Evolutionary conservation across 2,113 vertebrate species (phyloP), one percentile per base, ranked within the genome.

Genomic region (Octodon degus): DNA sequence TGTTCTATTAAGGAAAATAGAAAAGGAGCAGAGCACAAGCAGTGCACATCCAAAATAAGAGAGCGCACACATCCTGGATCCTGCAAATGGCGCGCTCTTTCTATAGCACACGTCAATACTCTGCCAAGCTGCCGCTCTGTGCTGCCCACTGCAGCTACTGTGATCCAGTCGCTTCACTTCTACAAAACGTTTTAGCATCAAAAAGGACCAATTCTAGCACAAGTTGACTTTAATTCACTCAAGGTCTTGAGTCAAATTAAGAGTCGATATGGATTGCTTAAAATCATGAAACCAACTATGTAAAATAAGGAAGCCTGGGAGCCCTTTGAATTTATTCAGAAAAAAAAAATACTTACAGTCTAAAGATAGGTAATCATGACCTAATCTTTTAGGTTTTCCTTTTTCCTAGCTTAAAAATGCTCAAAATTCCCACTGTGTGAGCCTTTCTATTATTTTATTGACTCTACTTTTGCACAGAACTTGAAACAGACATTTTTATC

Each of bases 171-270:
- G 62, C 63, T 94, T 70, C 70, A 43, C 72, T 65, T 24, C 16
- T 40, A 17, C 79, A 91, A 65, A 68, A 87, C 50, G 17, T 37
- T 83, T 80, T 79, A 7, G 20, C 86, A 86, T 67, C 70, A 90
- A 85, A 95, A 94, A 88, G 47, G 37, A 86, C 76, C 14, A 50
- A 50, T 82, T 72, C 25, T 7, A 60, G 70, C 24, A 89, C 65
- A 40, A 25, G 90, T 55, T 60, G 37, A 62, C 17, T 95, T 55
- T 97, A 72, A 91, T 88, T 93, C 79, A 79, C 68, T 96, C 82
- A 91, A 96, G 4, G 58, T 87, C 47, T 82, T 74, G 25, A 37
- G 43, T 40, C 14, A 93, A 81, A 90, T 93, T 87, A 65, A 94
- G 65, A 85, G 85, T 85, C 89, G 85, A 5, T 84, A 88, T 65